Base-by-base conservation (phyloP, 2,797 vertebrate species). In the Rousettus madagascariensis region DNA sequence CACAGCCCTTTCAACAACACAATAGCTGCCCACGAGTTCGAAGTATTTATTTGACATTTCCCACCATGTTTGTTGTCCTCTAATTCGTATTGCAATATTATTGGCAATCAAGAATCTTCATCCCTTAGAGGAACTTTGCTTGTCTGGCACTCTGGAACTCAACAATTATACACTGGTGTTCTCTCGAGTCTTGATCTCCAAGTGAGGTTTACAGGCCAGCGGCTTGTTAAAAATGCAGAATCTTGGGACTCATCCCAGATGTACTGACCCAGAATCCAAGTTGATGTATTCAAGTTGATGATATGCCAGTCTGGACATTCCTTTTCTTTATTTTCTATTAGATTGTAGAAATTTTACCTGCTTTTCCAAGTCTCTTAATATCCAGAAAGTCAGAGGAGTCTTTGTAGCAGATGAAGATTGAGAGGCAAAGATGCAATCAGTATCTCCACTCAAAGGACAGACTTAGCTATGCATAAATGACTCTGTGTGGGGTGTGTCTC, bases 121-220 rank as follows among this genome's bases (percentile, higher is more conserved):
- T 38, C 16, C 22, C 22, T 5, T 9, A 15, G 41, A 61, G 19
- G 61, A 63, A 13, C 20, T 28, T 28, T 10, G 38, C 30, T 13
- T 4, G 33, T 33, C 7, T 12, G 11, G 41, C 33, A 20, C 68
- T 57, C 38, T 22, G 24, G 19, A n/a, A 10, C 30, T 2, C 59
- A 19, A 28, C 5, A 4, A 11, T 11, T 1, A 5, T 2, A 16
- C 13, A 0, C 3, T 4, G 1, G 17, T 28, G 38, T 12, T 36
- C 16, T 10, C 24, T 43, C 41, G 19, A 5, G 10, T 55, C 68
- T 12, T 51, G 13, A 22, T 0, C 41, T 46, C 38, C 16, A 38
- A 15, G 11, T 11, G n/a, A 10, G 24, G 55, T 10, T 55, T 28
- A 8, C 0, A 2, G 28, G 11, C 41, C 41, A 30, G 33, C 6